Conservation (phyloP, 2,113 vertebrate genomes). For the Sigmodon hispidus region DNA sequence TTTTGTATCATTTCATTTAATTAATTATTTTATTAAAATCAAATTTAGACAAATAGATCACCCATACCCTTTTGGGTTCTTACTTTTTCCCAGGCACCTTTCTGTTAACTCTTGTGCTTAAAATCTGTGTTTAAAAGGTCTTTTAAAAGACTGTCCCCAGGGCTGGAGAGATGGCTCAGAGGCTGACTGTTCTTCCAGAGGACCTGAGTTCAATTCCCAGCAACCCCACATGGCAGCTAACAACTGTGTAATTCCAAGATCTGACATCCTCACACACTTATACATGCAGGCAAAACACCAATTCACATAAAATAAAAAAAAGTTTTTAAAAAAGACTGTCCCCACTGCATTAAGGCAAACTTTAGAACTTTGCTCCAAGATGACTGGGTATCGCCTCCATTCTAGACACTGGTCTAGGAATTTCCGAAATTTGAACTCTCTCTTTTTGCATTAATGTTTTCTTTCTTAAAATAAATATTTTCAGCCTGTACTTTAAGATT, state of each 20-base stretch:
- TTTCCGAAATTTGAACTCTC: constrained; percentile 8
- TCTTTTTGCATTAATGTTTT: background rate
- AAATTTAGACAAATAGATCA: background rate
- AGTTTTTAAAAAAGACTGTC: too few relatives aligned
- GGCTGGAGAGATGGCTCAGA: too few relatives aligned
- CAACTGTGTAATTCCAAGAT: too few relatives aligned
- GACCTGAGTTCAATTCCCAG: too few relatives aligned
- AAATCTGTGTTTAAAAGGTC: background rate
- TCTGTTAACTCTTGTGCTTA: background rate
- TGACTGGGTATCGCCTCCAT: background rate
- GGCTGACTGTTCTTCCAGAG: too few relatives aligned
- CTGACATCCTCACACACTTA: too few relatives aligned
- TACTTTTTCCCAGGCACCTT: background rate
- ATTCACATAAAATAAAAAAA: too few relatives aligned
- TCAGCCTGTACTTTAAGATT: background rate
- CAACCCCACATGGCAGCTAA: too few relatives aligned
- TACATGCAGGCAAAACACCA: too few relatives aligned
- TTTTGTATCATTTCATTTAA: background rate
- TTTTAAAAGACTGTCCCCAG: background rate
- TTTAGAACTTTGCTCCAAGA: background rate
- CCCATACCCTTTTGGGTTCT: background rate
- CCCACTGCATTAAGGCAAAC: background rate
- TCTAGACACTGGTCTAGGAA: background rate
- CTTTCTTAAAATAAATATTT: constrained; percentile 22
- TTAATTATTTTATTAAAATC: background rate